Base-by-base conservation (phyloP, 2,888 invertebrate species). In the Phytoseiulus persimilis region DNA sequence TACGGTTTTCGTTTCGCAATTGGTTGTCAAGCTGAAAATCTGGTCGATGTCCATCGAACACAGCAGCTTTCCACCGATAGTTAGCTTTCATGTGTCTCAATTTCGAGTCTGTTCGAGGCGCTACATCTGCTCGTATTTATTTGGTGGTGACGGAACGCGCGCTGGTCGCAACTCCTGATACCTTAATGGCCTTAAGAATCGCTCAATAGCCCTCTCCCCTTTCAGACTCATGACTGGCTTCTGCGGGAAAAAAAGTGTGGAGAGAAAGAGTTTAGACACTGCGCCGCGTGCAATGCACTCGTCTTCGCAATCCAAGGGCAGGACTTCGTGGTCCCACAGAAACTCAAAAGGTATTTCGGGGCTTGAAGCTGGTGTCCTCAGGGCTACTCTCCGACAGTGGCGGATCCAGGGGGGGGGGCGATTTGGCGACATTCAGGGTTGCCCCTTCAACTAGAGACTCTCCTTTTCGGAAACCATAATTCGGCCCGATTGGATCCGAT, bases 221-320 rank as follows among this genome's bases (percentile, higher is more conserved):
- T 32, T 87, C 31, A n/a, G 87, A n/a, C 87, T 32, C 87, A 87
- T 23, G 87, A 87, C n/a, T 87, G 87, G 87, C 87, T 87, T 31
- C 31, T 87, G 32, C 87, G 87, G 28, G 87, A 87, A 0, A 87
- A 87, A 28, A 65, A 23, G 18, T 65, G 65, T 18, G 65, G 65
- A 65, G 65, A 65, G 87, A n/a, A 31, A 9, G 87, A 45, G 87
- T n/a, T 87, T 28, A 33, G 87, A 39, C 87, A 87, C 18, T 87
- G 87, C 87, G 32, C 45, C 33, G 87, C 87, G 18, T 87, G 87
- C 31, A 87, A 87, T 14, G 45, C 32, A 28, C 87, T 45, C 0
- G 87, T 87, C 32, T 87, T 87, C 33, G 32, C 87, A n/a, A 28
- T 87, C 31, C 87, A 32, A 87, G 32, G 39, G 14, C 45, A 33